Evolutionary conservation across 2,113 vertebrate species (phyloP).

Genomic region (Dicaeum eximium): DNA sequence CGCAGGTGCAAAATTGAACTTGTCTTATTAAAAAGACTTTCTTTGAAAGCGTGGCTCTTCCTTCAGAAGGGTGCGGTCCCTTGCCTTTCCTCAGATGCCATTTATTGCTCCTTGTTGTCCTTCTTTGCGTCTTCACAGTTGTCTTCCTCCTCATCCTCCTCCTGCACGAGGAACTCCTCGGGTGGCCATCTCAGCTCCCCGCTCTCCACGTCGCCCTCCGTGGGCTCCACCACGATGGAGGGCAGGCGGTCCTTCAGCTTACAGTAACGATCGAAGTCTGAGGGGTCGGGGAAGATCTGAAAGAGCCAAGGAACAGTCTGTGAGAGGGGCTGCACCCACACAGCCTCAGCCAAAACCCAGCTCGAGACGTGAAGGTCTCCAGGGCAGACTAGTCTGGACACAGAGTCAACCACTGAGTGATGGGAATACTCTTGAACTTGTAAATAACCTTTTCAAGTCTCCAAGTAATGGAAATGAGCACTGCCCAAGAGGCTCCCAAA

Average conservation of each 20-base stretch:
- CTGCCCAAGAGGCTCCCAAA: background rate
- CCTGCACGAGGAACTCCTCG: constrained; percentile 90
- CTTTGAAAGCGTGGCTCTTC: constrained; percentile 57
- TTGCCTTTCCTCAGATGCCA: constrained; percentile 30
- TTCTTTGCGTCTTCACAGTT: constrained; percentile 72
- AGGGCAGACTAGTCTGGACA: background rate
- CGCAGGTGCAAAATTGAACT: constrained; percentile 79
- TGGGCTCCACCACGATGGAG: constrained; percentile 94
- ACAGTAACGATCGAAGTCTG: constrained; percentile 93
- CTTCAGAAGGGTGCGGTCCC: constrained; percentile 62
- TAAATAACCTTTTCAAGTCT: background rate
- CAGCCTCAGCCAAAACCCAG: background rate
- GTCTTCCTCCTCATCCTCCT: constrained; percentile 79
- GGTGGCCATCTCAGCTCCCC: constrained; percentile 98
- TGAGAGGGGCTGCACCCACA: background rate
- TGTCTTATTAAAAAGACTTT: constrained; percentile 68
- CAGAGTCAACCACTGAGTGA: background rate
- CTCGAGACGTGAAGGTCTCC: background rate
- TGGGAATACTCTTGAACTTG: background rate
- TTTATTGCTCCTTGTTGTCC: constrained; percentile 81
- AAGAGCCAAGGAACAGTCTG: background rate
- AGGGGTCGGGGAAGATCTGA: constrained; percentile 96
- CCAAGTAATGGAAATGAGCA: background rate
- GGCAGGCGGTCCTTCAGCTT: constrained; percentile 96
- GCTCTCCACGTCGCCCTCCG: constrained; percentile 93